Base-by-base conservation (phyloP, 2,797 vertebrate genomes). In the Anguilla marmorata region DNA sequence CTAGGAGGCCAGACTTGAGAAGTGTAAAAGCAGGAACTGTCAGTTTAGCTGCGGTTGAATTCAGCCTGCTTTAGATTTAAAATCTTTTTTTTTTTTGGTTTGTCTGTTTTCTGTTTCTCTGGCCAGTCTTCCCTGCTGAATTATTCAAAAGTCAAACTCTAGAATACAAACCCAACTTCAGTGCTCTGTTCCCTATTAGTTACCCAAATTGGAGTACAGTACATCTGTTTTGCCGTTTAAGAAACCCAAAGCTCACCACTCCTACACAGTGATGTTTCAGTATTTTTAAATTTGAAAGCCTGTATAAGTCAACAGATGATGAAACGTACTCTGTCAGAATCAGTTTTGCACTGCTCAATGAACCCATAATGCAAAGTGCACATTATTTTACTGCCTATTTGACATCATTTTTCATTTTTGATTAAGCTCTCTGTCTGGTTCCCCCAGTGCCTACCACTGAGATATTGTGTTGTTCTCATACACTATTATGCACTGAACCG, bases 371-470 rank as follows among this genome's bases (percentile, higher is more conserved):
- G 6, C 21, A 66, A 7, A 6, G 3, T 66, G 60, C 87, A 86
- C 14, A 76, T 72, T 56, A 56, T 85, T 88, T 80, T 48, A 79
- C 84, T 88, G 7, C 30, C 33, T 60, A 66, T 27, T 60, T 16
- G 14, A 24, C 14, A 60, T 60, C 16, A 3, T 60, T 24, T 66
- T n/a, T n/a, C n/a, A 8, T 41, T 37, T 79, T 37, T 79, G 30
- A 21, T 45, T 14, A 9, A 11, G 8, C 33, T n/a, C 16, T 45
- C 12, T 21, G 14, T 41, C 37, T 41, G 63, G 63, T n/a, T 27
- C 2, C 11, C 76, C 21, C 37, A 50, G 45, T 41, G 30, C 16
- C 27, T 16, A 14, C 33, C 16, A 33, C 2, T 74, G 9, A 76
- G 12, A 21, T 41, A 30, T 72, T 9, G 30, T 88, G 76, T 63